phyloP scores from a whole-genome alignment of 1,140 invertebrate genomes.

The Drosophila suzukii region DNA sequence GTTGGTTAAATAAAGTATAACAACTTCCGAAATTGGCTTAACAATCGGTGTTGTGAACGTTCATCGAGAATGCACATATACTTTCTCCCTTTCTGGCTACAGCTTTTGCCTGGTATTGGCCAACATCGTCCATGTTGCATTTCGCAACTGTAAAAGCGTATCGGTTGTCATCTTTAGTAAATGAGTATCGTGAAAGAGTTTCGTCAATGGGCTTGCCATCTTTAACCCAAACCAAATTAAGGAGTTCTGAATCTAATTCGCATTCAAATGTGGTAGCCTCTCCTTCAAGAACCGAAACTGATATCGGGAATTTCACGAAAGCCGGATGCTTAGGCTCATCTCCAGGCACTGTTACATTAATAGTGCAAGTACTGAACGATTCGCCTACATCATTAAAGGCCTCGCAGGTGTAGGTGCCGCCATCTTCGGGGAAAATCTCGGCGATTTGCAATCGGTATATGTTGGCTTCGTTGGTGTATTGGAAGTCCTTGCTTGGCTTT shows the following conservation, averaged over 20 bases:
- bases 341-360: conserved; percentile 93
- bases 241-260: conserved; percentile 84
- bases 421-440: conserved; percentile 95
- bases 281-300: conserved; percentile 92
- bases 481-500: conserved; percentile 97
- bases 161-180: conserved; percentile 91
- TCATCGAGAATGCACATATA: conserved; percentile 93
- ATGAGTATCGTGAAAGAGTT: conserved; percentile 91
- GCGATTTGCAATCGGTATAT: conserved; percentile 95
- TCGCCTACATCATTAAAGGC: conserved; percentile 98
- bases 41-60: conserved; percentile 86
- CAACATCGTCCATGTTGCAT: conserved; percentile 92
- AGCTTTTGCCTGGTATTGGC: conserved; percentile 95
- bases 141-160: conserved; percentile 91
- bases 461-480: conserved; percentile 95
- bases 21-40: conserved; percentile 20
- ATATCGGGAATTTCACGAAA: conserved; percentile 95
- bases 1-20: not conserved
- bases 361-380: conserved; percentile 95
- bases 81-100: conserved; percentile 93
- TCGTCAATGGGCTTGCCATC: conserved; percentile 94
- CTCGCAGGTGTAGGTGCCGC: conserved; percentile 97
- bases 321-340: conserved; percentile 93
- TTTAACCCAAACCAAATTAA: conserved; percentile 93
- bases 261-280: conserved; percentile 90